These are phyloP conservation scores for Crypturellus tataupa DNA, from an alignment of 2,797 vertebrate genomes.

Conservation along the genomic window DNA sequence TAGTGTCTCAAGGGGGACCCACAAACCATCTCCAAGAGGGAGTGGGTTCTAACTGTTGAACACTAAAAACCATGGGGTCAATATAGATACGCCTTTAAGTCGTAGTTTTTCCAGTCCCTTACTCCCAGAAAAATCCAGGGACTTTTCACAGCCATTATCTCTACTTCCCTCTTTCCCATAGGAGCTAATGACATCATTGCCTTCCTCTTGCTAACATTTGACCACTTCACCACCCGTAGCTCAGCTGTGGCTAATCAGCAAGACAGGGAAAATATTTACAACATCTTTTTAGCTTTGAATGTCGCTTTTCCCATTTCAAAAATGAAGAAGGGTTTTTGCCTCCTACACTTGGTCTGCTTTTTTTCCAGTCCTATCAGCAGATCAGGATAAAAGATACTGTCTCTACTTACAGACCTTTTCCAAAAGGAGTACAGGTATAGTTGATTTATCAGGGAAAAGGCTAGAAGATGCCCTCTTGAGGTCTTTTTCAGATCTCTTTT, in stretches of 20 bases:
- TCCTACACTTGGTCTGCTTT: not conserved
- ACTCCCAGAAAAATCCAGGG: not conserved
- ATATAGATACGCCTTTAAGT: not conserved
- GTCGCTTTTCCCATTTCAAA: not conserved
- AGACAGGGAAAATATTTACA: not conserved
- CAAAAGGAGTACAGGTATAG: not conserved
- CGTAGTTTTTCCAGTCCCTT: not conserved
- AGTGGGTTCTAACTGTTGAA: not conserved
- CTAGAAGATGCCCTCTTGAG: slow-evolving; percentile 73
- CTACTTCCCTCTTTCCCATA: not conserved
- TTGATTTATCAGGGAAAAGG: slow-evolving; percentile 18
- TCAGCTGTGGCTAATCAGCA: not conserved
- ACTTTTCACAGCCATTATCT: not conserved
- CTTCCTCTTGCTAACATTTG: not conserved
- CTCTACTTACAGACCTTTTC: not conserved
- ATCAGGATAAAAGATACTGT: not conserved
- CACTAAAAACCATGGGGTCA: fast-evolving
- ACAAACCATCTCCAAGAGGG: not conserved
- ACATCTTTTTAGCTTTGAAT: not conserved
- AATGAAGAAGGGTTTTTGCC: not conserved
- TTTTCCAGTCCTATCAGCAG: not conserved
- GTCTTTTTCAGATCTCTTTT: slow-evolving; percentile 63
- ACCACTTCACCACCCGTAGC: not conserved
- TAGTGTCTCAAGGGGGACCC: not conserved
- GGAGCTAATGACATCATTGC: not conserved